Evolutionary conservation across 1,140 invertebrate species (phyloP).

Genomic region (Stegodyphus dumicola): DNA sequence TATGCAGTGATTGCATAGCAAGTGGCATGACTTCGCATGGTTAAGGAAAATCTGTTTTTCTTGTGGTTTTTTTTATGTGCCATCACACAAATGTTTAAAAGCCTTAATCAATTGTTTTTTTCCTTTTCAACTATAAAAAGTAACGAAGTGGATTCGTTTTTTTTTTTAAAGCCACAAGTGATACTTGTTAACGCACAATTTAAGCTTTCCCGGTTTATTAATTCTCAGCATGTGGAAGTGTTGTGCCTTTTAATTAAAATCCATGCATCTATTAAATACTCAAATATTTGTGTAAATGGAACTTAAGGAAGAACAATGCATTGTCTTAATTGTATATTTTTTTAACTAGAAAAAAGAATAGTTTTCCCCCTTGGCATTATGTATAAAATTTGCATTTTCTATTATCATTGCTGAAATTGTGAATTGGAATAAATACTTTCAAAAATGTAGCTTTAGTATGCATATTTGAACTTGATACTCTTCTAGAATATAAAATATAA

Average conservation of each 20-base stretch:
- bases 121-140: neutral
- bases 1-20: constrained; percentile 38
- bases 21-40: constrained; percentile 19
- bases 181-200: constrained; percentile 59
- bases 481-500: no score
- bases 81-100: constrained; percentile 12
- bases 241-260: neutral
- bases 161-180: constrained; percentile 46
- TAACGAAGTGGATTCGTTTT: neutral
- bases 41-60: constrained; percentile 31
- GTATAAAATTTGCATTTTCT: no score
- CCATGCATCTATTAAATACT: no score
- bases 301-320: no score
- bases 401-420: no score
- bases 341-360: no score
- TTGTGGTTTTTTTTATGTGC: constrained; percentile 16
- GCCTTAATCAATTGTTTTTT: neutral
- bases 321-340: no score
- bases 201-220: constrained; percentile 42
- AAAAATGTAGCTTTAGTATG: no score
- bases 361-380: no score
- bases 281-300: no score
- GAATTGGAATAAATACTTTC: no score
- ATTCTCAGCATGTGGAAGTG: constrained; percentile 13
- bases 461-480: no score